phyloP scores from a whole-genome alignment of 2,113 vertebrate species.

The Datnioides undecimradiatus region DNA sequence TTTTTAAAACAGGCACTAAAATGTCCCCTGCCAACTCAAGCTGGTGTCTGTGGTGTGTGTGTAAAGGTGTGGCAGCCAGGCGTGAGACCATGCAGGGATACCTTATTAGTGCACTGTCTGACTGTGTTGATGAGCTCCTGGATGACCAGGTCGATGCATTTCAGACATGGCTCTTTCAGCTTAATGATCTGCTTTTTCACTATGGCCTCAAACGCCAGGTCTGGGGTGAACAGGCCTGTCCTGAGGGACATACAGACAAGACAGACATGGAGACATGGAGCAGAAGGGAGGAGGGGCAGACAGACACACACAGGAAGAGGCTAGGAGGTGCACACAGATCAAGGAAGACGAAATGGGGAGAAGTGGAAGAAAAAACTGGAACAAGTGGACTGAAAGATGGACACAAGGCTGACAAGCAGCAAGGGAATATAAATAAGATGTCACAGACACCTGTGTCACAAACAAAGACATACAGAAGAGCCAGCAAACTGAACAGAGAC shows the following conservation, averaged over 20 bases:
- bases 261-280: slow-evolving; percentile 65
- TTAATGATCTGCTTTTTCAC: slow-evolving; percentile 99
- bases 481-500: not conserved
- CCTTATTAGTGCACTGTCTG: slow-evolving; percentile 97
- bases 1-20: not conserved
- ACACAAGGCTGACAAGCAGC: not conserved
- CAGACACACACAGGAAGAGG: slow-evolving; percentile 19
- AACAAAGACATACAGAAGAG: slow-evolving; percentile 1
- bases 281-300: slow-evolving; percentile 18
- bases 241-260: slow-evolving; percentile 82
- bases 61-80: slow-evolving; percentile 34
- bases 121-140: slow-evolving; percentile 98
- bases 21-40: slow-evolving; percentile 31
- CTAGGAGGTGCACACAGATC: slow-evolving; percentile 4
- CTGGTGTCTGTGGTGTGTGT: slow-evolving; percentile 45
- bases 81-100: slow-evolving; percentile 80
- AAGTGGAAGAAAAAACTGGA: not conserved
- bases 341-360: not conserved
- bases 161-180: slow-evolving; percentile 98
- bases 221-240: slow-evolving; percentile 98
- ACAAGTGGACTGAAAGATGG: not conserved
- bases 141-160: slow-evolving; percentile 98
- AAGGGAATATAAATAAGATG: not conserved
- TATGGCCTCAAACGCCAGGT: slow-evolving; percentile 98
- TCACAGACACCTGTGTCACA: not conserved